phyloP scores from a whole-genome alignment of 2,888 invertebrate genomes.

The Maniola hyperantus region DNA sequence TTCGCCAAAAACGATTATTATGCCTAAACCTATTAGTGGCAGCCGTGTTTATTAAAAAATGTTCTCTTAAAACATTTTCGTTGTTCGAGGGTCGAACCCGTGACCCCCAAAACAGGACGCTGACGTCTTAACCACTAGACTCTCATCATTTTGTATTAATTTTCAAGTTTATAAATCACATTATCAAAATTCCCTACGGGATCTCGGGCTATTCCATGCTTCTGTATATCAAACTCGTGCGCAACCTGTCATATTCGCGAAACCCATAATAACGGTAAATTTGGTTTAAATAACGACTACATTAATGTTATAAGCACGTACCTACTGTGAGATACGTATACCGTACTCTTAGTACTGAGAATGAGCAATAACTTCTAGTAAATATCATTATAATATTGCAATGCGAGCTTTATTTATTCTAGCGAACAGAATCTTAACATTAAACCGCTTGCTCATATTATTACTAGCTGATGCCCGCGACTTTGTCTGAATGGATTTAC shows the following conservation, averaged over 20 bases:
- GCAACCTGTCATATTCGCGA: constrained; percentile 56
- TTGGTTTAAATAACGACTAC: constrained; percentile 38
- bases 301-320: constrained; percentile 25
- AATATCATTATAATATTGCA: constrained; percentile 42
- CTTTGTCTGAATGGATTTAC: too few relatives aligned
- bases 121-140: too few relatives aligned
- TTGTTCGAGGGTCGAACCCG: too few relatives aligned
- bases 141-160: background rate
- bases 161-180: background rate
- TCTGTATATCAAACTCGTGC: constrained; percentile 68
- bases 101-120: too few relatives aligned
- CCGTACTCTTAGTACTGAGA: constrained; percentile 35
- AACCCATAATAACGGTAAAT: constrained; percentile 31
- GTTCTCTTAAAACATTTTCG: too few relatives aligned
- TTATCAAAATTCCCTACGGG: background rate
- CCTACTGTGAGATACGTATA: constrained; percentile 24
- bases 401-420: constrained; percentile 40
- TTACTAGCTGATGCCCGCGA: too few relatives aligned
- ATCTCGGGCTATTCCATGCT: constrained; percentile 46
- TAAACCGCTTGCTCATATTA: constrained; percentile 26
- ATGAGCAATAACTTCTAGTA: constrained; percentile 40
- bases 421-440: constrained; percentile 32
- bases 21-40: too few relatives aligned
- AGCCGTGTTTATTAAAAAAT: too few relatives aligned
- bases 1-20: too few relatives aligned